Evolutionary conservation across 2,888 invertebrate species (phyloP).

Genomic region (Cancer borealis): DNA sequence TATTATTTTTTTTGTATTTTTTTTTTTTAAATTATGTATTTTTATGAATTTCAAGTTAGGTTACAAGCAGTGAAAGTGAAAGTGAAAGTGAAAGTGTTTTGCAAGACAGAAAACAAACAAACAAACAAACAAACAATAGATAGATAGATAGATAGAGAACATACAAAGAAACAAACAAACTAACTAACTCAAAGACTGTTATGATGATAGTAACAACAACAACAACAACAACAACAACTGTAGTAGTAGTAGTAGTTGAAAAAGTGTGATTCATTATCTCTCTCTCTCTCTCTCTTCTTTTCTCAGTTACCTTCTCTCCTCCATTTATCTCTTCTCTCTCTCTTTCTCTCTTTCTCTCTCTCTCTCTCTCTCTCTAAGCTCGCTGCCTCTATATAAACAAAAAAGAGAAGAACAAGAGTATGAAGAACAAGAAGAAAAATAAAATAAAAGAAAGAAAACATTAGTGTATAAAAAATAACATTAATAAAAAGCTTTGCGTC

Average conservation of each 20-base stretch:
- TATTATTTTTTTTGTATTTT: background rate
- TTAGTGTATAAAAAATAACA: no score
- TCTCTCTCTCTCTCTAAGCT: slow-evolving; percentile 14
- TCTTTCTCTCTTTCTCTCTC: slow-evolving; percentile 31
- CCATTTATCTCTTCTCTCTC: background rate
- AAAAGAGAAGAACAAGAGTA: no score
- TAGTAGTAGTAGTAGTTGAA: background rate
- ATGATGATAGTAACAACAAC: background rate
- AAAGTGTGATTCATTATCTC: background rate
- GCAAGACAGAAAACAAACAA: background rate
- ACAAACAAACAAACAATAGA: background rate
- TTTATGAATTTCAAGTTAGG: no score
- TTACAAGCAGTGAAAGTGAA: no score
- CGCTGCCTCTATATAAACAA: background rate
- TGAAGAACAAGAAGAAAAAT: background rate
- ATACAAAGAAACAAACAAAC: no score
- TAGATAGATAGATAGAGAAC: background rate
- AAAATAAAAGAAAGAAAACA: no score
- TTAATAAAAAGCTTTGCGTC: no score
- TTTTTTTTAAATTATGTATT: background rate
- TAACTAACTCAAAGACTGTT: background rate
- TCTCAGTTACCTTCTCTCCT: no score
- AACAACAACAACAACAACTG: background rate
- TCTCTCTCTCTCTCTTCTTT: background rate
- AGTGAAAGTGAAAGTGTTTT: no score